A percentile compares a stretch with the other conserved stretches of the same genome.
These are phyloP conservation scores for Orthochromis malagaraziensis DNA, from an alignment of 2,113 vertebrate genomes.

Conservation along the genomic window DNA sequence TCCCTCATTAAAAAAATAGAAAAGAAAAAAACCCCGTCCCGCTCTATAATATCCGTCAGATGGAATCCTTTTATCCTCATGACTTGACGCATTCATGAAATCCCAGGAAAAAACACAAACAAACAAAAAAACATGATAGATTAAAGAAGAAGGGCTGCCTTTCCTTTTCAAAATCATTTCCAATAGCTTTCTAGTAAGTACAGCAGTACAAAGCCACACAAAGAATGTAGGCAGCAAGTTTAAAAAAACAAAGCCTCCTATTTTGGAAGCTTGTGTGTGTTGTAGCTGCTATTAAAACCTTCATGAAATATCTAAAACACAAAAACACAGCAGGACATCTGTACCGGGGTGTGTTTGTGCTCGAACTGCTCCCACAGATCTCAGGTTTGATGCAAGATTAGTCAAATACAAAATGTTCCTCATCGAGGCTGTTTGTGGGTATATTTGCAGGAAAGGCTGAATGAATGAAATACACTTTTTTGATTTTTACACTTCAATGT, in stretches of 20 bases:
- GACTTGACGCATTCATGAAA: not conserved
- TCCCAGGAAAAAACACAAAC: not conserved
- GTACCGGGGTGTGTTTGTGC: not conserved
- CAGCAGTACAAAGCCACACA: not conserved
- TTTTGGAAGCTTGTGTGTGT: not conserved
- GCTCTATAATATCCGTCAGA: not conserved
- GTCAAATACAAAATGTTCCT: not conserved
- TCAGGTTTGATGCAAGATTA: not conserved
- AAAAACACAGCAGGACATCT: not conserved
- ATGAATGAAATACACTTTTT: not conserved
- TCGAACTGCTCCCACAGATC: not conserved
- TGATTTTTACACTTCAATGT: not conserved
- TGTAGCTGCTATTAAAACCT: not conserved
- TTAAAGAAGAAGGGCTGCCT: not conserved
- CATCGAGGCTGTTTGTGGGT: not conserved
- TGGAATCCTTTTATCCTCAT: not conserved
- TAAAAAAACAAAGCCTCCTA: not conserved
- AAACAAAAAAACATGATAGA: not conserved
- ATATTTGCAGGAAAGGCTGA: not conserved
- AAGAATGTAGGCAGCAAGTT: not conserved
- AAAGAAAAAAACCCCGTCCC: rapidly evolving
- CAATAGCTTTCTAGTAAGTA: not conserved
- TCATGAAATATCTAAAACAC: not conserved
- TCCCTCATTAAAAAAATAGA: not conserved
- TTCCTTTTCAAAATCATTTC: not conserved